A percentile compares a stretch with the other conserved stretches of the same genome.
Conservation (phyloP, 1,140 invertebrate species). For the Drusus annulatus region DNA sequence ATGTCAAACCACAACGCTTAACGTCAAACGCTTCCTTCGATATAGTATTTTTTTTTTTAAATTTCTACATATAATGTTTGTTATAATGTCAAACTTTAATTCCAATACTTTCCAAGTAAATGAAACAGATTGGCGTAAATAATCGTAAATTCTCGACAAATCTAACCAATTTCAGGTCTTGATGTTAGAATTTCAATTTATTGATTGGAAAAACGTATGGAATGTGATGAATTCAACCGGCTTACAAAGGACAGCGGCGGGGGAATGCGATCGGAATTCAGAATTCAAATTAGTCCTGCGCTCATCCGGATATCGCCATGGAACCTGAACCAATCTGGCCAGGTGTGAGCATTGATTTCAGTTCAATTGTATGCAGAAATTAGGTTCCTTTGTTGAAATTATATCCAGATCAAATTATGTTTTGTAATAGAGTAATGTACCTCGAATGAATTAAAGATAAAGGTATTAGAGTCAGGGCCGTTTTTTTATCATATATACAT, state of each 20-base stretch:
- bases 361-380: slow-evolving; percentile 31
- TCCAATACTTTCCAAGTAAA: too few relatives aligned
- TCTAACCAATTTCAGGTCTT: not conserved
- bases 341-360: not conserved
- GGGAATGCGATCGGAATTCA: slow-evolving; percentile 33
- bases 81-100: too few relatives aligned
- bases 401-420: too few relatives aligned
- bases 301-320: not conserved
- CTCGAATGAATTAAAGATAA: not conserved
- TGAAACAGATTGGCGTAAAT: too few relatives aligned
- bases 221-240: slow-evolving; percentile 6
- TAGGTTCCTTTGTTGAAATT: slow-evolving; percentile 15
- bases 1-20: too few relatives aligned
- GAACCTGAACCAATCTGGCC: not conserved
- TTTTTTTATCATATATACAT: too few relatives aligned
- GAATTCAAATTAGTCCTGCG: slow-evolving; percentile 36
- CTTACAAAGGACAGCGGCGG: slow-evolving; percentile 22
- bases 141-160: not conserved
- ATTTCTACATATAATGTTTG: too few relatives aligned
- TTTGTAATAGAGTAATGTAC: not conserved
- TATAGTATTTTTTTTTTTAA: too few relatives aligned
- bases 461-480: not conserved
- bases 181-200: not conserved
- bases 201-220: slow-evolving; percentile 7
- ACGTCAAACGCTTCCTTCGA: too few relatives aligned